phyloP scores from a whole-genome alignment of 2,113 vertebrate genomes.

The Poicephalus gulielmi region DNA sequence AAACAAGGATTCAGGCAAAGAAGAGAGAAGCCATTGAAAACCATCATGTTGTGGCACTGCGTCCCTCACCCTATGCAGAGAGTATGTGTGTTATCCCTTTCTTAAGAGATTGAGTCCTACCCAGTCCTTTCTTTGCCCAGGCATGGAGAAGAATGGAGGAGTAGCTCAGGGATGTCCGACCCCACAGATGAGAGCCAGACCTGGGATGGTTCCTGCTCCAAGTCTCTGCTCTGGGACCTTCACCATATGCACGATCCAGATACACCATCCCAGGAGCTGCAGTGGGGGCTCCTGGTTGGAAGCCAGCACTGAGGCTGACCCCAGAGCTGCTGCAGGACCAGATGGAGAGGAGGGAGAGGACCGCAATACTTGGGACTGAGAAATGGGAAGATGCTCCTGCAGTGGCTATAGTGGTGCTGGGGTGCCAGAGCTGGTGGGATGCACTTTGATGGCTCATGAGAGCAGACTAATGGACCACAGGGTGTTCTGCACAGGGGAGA shows the following conservation, averaged over 20 bases:
- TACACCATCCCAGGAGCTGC: neutral
- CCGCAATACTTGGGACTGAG: neutral
- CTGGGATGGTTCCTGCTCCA: neutral
- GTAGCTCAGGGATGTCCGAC: neutral
- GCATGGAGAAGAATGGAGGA: neutral
- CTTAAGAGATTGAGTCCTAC: neutral
- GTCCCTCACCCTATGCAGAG: neutral
- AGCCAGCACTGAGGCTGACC: neutral
- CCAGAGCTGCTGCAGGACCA: neutral
- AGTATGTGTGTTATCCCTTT: neutral
- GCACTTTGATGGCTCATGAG: neutral
- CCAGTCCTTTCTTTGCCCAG: neutral
- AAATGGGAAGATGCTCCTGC: neutral
- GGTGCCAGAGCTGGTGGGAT: neutral
- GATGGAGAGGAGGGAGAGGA: neutral
- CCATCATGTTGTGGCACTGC: fast-evolving
- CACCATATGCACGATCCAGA: too few species aligned
- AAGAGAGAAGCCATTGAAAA: neutral
- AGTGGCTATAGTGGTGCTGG: fast-evolving
- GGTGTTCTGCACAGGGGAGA: neutral
- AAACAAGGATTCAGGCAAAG: neutral
- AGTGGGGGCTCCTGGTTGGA: neutral
- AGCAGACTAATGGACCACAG: neutral
- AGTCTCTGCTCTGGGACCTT: neutral
- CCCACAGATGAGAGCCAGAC: neutral